Evolutionary conservation across 2,113 vertebrate species (phyloP).

Genomic region (Calonectris borealis): DNA sequence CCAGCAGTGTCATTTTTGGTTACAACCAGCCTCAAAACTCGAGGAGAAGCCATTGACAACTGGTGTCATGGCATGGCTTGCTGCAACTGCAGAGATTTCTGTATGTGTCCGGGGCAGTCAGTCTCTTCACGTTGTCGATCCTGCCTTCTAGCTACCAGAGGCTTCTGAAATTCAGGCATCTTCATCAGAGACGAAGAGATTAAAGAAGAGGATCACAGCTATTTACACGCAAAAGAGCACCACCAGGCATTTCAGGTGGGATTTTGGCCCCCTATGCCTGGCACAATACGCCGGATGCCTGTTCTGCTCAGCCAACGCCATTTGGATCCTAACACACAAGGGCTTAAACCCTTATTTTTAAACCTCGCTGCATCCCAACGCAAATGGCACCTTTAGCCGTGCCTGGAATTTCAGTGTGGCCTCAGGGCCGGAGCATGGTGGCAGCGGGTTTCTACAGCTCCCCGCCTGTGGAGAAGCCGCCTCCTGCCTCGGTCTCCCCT

Average conservation of each 20-base stretch:
- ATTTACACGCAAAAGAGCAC: not conserved
- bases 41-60: not conserved
- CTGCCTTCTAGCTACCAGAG: not conserved
- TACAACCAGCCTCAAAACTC: not conserved
- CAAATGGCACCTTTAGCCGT: fast-evolving
- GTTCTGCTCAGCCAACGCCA: not conserved
- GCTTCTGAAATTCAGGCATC: not conserved
- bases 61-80: not conserved
- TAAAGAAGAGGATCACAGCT: not conserved
- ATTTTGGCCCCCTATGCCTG: not conserved
- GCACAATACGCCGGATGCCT: not conserved
- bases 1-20: not conserved
- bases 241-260: not conserved
- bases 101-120: not conserved
- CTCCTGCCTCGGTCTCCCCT: not conserved
- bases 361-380: not conserved
- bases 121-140: not conserved
- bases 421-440: fast-evolving
- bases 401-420: not conserved
- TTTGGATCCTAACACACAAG: fast-evolving
- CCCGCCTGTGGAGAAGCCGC: not conserved
- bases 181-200: not conserved
- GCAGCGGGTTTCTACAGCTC: not conserved
- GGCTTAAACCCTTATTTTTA: not conserved
- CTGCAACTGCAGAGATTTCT: not conserved